Conservation (phyloP, 2,113 vertebrate species). For the human region GRCh38 chr3:104740001-104740500, state of each 20-base stretch:
- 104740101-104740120: not conserved
- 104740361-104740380: not conserved
- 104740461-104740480: not conserved
- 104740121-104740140: not conserved
- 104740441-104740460: not conserved
- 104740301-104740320: not conserved
- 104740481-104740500: not conserved
- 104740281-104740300: too few species aligned
- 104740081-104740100: not conserved
- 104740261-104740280: too few species aligned
- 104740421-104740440: not conserved
- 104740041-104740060: not conserved
- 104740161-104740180: not conserved
- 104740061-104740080: not conserved
- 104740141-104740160: not conserved
- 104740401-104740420: not conserved
- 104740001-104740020: not conserved
- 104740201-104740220: not conserved
- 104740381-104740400: not conserved
- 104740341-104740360: too few species aligned
- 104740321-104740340: not conserved
- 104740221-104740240: not conserved
- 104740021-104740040: not conserved
- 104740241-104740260: not conserved
- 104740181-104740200: not conserved